Conservation (phyloP, 2,797 vertebrate species). For the Anguilla megastoma region DNA sequence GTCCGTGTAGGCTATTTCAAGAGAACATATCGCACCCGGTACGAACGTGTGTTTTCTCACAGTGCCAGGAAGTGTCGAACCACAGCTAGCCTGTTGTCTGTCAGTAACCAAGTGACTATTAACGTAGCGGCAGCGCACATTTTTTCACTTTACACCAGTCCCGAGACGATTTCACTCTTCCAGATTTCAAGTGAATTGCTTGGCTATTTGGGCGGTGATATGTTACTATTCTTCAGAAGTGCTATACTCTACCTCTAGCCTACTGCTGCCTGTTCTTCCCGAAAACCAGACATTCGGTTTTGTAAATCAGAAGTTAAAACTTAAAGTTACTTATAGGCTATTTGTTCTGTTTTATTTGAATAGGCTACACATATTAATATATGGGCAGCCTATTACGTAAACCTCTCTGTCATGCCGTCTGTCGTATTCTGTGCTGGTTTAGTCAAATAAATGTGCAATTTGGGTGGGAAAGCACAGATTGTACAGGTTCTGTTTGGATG, state of each 20-base stretch:
- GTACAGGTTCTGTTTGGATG: background rate
- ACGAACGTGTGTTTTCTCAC: background rate
- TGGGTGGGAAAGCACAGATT: background rate
- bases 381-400: background rate
- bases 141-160: background rate
- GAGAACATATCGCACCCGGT: background rate
- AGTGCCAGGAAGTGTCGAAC: background rate
- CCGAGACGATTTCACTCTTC: background rate
- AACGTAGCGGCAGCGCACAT: background rate
- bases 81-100: background rate
- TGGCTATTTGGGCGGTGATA: background rate
- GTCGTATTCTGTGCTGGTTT: background rate
- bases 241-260: background rate
- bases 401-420: background rate
- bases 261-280: background rate
- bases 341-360: background rate
- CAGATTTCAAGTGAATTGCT: background rate
- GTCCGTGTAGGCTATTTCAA: background rate
- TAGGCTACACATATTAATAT: background rate
- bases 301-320: background rate
- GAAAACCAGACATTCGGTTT: background rate
- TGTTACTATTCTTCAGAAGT: background rate
- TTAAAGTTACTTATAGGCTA: background rate
- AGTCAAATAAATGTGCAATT: background rate
- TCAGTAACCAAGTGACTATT: slow-evolving; percentile 12